These are phyloP conservation scores for Exephanes ischioxanthus DNA, from an alignment of 2,888 invertebrate genomes.

Conservation along the genomic window DNA sequence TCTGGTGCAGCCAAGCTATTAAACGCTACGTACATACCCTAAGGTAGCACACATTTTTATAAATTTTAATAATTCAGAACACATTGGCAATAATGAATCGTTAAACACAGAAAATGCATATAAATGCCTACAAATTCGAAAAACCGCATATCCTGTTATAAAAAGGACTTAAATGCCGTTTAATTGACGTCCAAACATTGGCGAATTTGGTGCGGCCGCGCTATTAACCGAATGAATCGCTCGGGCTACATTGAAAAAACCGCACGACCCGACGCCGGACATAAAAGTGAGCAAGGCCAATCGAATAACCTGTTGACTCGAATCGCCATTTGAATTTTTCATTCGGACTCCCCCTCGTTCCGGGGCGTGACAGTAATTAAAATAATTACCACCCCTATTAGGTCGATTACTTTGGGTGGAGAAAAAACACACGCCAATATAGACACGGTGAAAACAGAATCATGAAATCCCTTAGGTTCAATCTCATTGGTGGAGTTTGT, in stretches of 20 bases:
- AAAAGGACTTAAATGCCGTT: not conserved
- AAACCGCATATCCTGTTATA: not conserved
- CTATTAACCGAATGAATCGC: not conserved
- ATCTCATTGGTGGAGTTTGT: conserved; percentile 6
- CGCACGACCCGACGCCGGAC: not conserved
- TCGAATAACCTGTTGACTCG: conserved; percentile 48
- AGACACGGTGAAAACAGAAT: conserved; percentile 28
- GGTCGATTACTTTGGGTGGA: conserved; percentile 40
- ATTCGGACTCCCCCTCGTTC: conserved; percentile 18
- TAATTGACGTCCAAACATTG: conserved; percentile 15
- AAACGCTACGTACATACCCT: not conserved
- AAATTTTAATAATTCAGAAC: not conserved
- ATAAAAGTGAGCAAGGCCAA: conserved; percentile 16
- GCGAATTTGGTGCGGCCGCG: not conserved
- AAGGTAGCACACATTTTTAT: no score
- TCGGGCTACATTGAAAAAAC: conserved; percentile 6
- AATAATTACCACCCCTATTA: conserved; percentile 49
- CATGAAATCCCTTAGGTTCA: conserved; percentile 18
- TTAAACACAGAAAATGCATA: not conserved
- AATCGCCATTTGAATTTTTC: conserved; percentile 50
- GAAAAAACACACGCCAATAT: conserved; percentile 1
- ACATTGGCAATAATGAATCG: not conserved
- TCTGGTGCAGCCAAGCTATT: not conserved
- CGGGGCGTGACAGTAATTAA: conserved; percentile 36
- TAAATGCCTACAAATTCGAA: not conserved